Evolutionary conservation across 37 sponge, comb jelly and placozoan genomes (phyloP).

Genomic region (Tethya wilhelma): DNA sequence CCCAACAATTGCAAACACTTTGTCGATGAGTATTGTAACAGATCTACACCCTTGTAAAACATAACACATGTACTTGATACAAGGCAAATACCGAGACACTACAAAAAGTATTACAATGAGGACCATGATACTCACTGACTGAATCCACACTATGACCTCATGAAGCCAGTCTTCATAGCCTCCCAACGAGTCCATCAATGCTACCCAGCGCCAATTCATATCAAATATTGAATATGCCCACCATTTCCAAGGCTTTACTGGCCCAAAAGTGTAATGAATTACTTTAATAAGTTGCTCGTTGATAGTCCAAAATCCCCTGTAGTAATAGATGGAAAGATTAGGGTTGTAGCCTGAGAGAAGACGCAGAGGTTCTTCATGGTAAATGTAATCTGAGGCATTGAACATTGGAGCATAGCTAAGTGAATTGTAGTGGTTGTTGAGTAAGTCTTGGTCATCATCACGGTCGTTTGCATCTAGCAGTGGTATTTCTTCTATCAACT

Average conservation of each 20-base stretch:
- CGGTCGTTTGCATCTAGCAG: not conserved
- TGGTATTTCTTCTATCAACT: not conserved
- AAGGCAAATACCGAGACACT: too few species aligned
- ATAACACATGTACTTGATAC: too few species aligned
- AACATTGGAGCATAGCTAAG: conserved; percentile 23
- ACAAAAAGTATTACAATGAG: too few species aligned
- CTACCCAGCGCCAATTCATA: conserved; percentile 29
- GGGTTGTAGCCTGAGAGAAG: conserved; percentile 20
- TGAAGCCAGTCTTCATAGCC: too few species aligned
- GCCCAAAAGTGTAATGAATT: conserved; percentile 42
- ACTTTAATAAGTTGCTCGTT: not conserved
- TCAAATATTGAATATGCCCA: conserved; percentile 22
- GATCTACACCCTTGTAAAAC: too few species aligned
- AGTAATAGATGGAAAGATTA: conserved; percentile 23
- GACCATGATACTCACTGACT: too few species aligned
- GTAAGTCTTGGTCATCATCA: conserved; percentile 37
- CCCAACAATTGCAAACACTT: too few species aligned
- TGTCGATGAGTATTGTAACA: too few species aligned
- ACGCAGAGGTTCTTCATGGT: conserved; percentile 8
- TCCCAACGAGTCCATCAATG: too few species aligned
- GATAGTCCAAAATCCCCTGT: not conserved
- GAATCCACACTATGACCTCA: too few species aligned
- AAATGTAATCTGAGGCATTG: not conserved
- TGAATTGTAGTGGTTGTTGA: conserved; percentile 17
- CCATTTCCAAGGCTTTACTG: conserved; percentile 48